Evolutionary conservation across 1,140 invertebrate genomes (phyloP).

Genomic region (Dysdera silvatica): DNA sequence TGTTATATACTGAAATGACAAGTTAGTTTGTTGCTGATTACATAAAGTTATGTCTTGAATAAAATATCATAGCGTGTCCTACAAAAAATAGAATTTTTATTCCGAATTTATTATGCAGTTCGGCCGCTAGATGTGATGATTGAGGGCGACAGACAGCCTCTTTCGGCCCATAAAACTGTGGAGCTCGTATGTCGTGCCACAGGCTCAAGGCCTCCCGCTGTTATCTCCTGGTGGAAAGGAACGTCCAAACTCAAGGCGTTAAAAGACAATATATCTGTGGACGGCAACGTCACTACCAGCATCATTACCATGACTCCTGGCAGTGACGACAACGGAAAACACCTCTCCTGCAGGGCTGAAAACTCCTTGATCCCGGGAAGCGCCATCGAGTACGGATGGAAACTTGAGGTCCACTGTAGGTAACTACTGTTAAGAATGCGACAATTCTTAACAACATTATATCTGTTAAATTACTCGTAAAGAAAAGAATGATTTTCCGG

Average conservation of each 20-base stretch:
- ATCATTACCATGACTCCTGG: conserved; percentile 66
- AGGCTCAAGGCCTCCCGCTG: conserved; percentile 74
- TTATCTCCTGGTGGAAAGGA: conserved; percentile 77
- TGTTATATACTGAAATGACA: too few species aligned
- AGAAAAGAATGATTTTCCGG: too few species aligned
- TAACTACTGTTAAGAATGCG: conserved; percentile 31
- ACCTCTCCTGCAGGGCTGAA: conserved; percentile 70
- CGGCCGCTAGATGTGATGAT: conserved; percentile 72
- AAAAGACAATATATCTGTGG: conserved; percentile 52
- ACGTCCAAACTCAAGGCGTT: conserved; percentile 51
- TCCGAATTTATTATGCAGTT: conserved; percentile 60
- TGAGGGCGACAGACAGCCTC: conserved; percentile 64
- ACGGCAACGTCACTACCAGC: conserved; percentile 79
- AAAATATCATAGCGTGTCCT: too few species aligned
- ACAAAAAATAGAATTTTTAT: conserved; percentile 19
- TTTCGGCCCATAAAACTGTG: conserved; percentile 72
- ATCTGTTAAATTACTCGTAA: too few species aligned
- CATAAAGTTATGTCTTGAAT: too few species aligned
- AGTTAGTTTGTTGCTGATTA: too few species aligned
- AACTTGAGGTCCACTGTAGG: conserved; percentile 78
- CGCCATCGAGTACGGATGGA: conserved; percentile 71
- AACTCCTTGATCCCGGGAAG: conserved; percentile 62
- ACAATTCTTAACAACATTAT: not conserved
- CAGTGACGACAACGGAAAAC: conserved; percentile 73
- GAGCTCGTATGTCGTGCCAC: conserved; percentile 74